Evolutionary conservation across 2,888 invertebrate species (phyloP).

Genomic region (Sphaeridia pumilis): DNA sequence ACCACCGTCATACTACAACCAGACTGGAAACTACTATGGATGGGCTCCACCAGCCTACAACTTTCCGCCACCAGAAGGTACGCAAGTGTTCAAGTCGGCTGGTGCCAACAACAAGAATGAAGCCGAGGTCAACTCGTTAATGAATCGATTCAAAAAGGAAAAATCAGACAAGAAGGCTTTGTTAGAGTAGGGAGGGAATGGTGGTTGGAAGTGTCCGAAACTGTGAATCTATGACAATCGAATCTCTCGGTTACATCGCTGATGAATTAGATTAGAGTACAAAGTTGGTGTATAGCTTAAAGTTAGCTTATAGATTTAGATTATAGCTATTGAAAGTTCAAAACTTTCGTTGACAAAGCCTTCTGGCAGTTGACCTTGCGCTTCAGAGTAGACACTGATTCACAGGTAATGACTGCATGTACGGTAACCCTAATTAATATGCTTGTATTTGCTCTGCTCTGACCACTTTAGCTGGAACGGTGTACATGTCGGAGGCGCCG

Average conservation of each 20-base stretch:
- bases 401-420: neutral
- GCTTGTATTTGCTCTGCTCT: no score
- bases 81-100: conserved; percentile 16
- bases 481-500: conserved; percentile 44
- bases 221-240: no score
- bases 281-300: neutral
- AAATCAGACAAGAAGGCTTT: no score
- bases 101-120: neutral
- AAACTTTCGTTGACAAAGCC: no score
- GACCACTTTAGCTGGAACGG: conserved; percentile 38
- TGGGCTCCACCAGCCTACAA: conserved; percentile 76
- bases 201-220: no score
- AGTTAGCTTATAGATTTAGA: no score
- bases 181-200: no score
- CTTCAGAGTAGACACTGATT: neutral
- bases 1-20: conserved; percentile 42
- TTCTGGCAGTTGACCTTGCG: neutral
- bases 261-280: neutral
- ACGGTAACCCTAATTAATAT: neutral
- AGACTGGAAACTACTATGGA: conserved; percentile 59
- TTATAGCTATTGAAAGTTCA: no score
- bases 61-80: conserved; percentile 47
- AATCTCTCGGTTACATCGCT: neutral
- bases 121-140: neutral
- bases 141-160: conserved; percentile 8